phyloP scores from a whole-genome alignment of 2,113 vertebrate species.

The Vimba vimba region DNA sequence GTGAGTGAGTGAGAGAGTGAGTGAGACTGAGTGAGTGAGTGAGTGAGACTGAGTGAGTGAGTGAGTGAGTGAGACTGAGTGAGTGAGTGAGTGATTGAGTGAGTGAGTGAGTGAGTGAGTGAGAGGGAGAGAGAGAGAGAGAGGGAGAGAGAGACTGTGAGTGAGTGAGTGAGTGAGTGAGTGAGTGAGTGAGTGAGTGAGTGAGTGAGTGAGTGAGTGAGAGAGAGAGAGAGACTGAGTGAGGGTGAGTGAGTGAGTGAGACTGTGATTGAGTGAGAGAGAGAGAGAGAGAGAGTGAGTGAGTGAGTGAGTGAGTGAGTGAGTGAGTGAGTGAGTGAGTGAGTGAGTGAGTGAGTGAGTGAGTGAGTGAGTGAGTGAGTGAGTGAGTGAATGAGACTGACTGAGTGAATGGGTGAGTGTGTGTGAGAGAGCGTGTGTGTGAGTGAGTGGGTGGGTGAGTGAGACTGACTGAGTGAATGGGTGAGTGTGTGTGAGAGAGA shows the following conservation, averaged over 20 bases:
- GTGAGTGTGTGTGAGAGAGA: not conserved
- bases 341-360: not conserved
- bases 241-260: not conserved
- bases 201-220: not conserved
- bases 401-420: conserved; percentile 6
- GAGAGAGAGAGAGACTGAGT: too few relatives aligned
- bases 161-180: not conserved
- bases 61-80: not conserved
- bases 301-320: not conserved
- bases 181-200: conserved; percentile 4
- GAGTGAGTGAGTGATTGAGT: not conserved
- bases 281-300: conserved; percentile 2
- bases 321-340: conserved; percentile 11
- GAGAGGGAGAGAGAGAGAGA: too few relatives aligned
- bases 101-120: not conserved
- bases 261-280: not conserved
- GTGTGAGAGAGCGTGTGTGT: not conserved
- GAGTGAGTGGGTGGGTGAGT: not conserved
- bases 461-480: not conserved
- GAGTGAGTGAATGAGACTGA: not conserved
- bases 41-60: not conserved
- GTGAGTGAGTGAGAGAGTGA: conserved; percentile 10
- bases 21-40: conserved; percentile 13
- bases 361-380: not conserved
- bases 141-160: too few relatives aligned